Base-by-base conservation (phyloP, 2,888 invertebrate species). In the Eilema griseolum region DNA sequence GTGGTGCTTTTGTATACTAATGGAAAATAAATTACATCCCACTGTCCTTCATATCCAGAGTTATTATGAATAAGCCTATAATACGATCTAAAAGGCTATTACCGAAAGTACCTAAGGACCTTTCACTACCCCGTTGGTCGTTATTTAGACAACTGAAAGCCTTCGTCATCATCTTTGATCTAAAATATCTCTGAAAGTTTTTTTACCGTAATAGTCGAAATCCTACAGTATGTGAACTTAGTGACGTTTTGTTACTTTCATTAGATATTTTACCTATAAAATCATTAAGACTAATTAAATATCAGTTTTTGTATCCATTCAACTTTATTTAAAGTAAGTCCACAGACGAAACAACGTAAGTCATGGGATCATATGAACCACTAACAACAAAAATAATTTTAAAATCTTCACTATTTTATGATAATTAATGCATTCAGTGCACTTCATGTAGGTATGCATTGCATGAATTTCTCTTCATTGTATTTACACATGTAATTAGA, bases 81-180 rank as follows among this genome's bases (percentile, higher is more conserved):
- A 79, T 78, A 72, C 31, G 73, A 77, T 78, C 62, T 73, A 63
- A 69, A 57, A 69, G 70, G 71, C 62, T 82, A 76, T 78, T 81
- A 79, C 67, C 46, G 59, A 62, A 64, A 78, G 57, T 59, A 72
- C n/a, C 61, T 67, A 71, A 7, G 26, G 16, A 59, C 59, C 26
- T 59, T 59, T 73, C 33, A 64, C 61, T 73, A 76, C 78, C 73
- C 78, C 73, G 24, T 73, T 72, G 66, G 71, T 71, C 73, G 69
- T 79, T 83, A 78, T 83, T 82, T 77, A 77, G 74, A 81, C 71
- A 77, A 68, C 70, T 77, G 72, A 73, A 78, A 81, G 74, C 78
- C 63, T 74, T 61, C 63, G 52, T 70, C 63, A 26, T 62, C 57
- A 63, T 63, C 67, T 73, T 76, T 75, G 69, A 80, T 74, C 63